Evolutionary conservation across 2,888 invertebrate species (phyloP), one percentile per base, ranked within the genome.

Genomic region (Mythimna albipuncta): DNA sequence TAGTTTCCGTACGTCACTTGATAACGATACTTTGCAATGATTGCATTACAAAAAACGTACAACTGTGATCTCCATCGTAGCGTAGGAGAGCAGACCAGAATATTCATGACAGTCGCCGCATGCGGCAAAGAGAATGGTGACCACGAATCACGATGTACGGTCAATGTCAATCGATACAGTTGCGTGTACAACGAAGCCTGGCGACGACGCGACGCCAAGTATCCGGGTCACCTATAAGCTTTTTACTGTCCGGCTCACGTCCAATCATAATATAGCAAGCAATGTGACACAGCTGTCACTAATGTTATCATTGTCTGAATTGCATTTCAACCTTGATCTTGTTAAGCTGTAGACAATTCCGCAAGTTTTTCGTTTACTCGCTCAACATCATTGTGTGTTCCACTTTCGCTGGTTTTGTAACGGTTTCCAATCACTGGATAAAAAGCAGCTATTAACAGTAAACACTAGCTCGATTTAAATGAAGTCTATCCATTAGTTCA

Each of bases 91-190:
- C 72, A 74, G 79, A 89, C 44, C 75, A 77, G 71, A 90, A 87
- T 91, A 91, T 91, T 91, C 87, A 91, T 90, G 81, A 71, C 58
- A 74, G 6, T 69, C 59, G 69, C 69, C 66, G 79, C 82, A 79
- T 74, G 82, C 81, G 77, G 83, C 80, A 70, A 85, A 87, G 86
- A 87, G 89, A 89, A 82, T 76, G 88, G 88, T 88, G 87, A 87
- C 87, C 88, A 87, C 87, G 88, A 87, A 88, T 88, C 85, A 85
- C 86, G 87, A 86, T 85, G 87, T 90, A 90, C 86, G 91, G 90
- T 89, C 92, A 93, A 91, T 91, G 91, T 88, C 91, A 89, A 89
- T 88, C 89, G 86, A 89, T 90, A 87, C 85, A 82, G 83, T 82
- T 86, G 83, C 86, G 86, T 85, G 89, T 76, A 64, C 50, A 69